A percentile compares a stretch with the other conserved stretches of the same genome.
These are phyloP conservation scores for Elgaria multicarinata DNA, from an alignment of 2,113 vertebrate genomes.

Conservation along the genomic window DNA sequence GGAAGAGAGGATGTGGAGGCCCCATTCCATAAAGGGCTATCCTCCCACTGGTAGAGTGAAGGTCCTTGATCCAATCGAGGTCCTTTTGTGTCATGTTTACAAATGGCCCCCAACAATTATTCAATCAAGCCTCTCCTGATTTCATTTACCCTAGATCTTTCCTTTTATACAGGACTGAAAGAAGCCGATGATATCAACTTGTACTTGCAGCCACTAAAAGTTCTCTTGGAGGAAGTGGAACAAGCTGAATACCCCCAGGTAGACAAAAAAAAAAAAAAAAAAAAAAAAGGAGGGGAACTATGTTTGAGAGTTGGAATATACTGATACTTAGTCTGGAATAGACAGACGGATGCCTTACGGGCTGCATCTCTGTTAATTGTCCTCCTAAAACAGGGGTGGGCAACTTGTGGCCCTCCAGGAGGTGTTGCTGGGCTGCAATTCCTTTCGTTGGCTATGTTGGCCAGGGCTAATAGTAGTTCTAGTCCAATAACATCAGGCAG, in stretches of 20 bases:
- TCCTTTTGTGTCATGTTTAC: background rate
- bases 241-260: conserved; percentile 75
- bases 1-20: too few species aligned
- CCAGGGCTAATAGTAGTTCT: too few species aligned
- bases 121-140: fast-evolving
- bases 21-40: too few species aligned
- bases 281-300: too few species aligned
- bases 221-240: conserved; percentile 75
- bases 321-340: too few species aligned
- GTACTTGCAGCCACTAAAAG: conserved; percentile 72
- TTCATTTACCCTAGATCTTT: fast-evolving
- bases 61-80: background rate
- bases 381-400: background rate
- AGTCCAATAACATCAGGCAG: too few species aligned
- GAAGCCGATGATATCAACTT: conserved; percentile 77
- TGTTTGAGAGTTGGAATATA: background rate
- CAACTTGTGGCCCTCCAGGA: too few species aligned
- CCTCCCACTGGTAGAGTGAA: background rate
- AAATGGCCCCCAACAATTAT: too few species aligned
- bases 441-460: background rate
- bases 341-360: background rate
- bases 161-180: conserved; percentile 71
- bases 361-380: background rate
- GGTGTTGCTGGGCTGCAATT: too few species aligned
- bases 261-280: background rate